Evolutionary conservation across 2,113 vertebrate species (phyloP).

Genomic region (Tauraco erythrolophus): DNA sequence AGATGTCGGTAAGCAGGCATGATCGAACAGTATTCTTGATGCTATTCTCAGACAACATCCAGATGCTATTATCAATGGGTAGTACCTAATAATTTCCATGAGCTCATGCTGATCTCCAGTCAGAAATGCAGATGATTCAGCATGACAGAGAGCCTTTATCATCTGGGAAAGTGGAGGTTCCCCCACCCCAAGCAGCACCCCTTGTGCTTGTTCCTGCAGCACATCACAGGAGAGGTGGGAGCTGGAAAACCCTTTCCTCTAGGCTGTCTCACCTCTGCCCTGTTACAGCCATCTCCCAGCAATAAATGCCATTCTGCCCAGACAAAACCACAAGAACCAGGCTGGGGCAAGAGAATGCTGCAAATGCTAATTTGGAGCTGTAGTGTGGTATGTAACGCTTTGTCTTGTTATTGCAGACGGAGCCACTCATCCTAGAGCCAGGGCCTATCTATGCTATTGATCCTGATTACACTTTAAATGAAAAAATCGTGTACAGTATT

Average conservation of each 20-base stretch:
- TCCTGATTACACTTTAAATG: constrained; percentile 83
- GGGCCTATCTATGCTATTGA: constrained; percentile 85
- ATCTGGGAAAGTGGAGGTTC: not conserved
- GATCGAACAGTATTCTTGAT: too few species aligned
- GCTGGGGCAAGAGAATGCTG: not conserved
- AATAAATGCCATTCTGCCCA: not conserved
- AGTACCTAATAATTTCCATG: not conserved
- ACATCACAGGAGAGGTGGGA: not conserved
- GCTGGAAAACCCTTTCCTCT: not conserved
- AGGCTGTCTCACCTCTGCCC: not conserved
- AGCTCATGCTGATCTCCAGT: not conserved
- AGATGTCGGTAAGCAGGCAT: constrained; percentile 72
- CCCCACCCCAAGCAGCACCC: not conserved
- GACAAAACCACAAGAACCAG: not conserved
- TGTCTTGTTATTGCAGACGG: constrained; percentile 65
- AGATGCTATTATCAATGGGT: not conserved
- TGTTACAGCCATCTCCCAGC: not conserved
- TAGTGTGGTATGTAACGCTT: not conserved
- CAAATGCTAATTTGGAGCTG: not conserved
- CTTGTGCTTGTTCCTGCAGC: not conserved
- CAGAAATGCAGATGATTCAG: not conserved
- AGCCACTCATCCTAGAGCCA: constrained; percentile 76
- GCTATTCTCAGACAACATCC: not conserved
- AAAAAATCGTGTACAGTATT: constrained; percentile 83
- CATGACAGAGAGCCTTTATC: not conserved